Base-by-base conservation (phyloP, 2,113 vertebrate genomes). In the Hoplias malabaricus region DNA sequence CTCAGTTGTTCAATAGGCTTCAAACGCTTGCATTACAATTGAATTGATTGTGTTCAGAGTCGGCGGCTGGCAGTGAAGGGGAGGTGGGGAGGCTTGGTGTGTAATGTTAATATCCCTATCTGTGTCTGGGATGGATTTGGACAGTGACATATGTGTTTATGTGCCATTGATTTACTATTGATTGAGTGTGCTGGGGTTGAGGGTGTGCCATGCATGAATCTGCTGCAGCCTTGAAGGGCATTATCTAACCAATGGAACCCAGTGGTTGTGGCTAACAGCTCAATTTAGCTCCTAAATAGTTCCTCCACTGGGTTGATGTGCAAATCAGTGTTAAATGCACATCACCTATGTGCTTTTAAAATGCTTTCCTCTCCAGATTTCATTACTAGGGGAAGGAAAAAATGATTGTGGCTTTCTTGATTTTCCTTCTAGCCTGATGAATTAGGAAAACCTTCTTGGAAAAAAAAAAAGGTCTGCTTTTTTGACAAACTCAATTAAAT, bases 401-500 rank as follows among this genome's bases (percentile, higher is more conserved):
- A 77, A 4, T 31, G 6, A 27, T 31, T n/a, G 33, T 5, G 4
- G 19, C 48, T 43, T 4, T 59, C 13, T 61, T 38, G 21, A 56
- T 42, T 12, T 50, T 69, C 67, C 27, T 69, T 27, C 56, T 19
- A 36, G 42, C 38, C 42, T 16, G 19, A 14, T 23, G 31, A 6
- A 66, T n/a, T 38, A 31, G 56, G 16, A 13, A 16, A 59, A 13
- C 13, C 43, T 5, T 46, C 2, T 53, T 9, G 1, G 48, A 16
- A 69, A 31, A 23, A 2, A 19, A 73, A n/a, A 19, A 46, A 3
- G 23, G 10, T 53, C 21, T 53, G n/a, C 71, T 77, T 65, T 73
- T 67, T 29, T 77, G 40, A 69, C 34, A 81, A 88, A 83, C 63
- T 80, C 76, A 83, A 86, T 87, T 86, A 86, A 83, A 72, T 81